Base-by-base conservation (phyloP, 2,888 invertebrate species). In the Metacarcinus magister region DNA sequence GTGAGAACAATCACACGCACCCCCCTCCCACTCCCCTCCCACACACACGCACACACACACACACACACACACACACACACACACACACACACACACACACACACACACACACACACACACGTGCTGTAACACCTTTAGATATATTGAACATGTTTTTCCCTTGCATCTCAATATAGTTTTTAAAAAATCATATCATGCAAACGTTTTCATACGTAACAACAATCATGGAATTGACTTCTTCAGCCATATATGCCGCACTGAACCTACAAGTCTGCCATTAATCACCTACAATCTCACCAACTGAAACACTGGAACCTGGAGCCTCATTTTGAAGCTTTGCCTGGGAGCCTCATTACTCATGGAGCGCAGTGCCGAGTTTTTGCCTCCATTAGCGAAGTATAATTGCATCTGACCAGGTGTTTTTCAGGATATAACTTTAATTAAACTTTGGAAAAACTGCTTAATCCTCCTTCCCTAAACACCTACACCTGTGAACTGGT, bases 381-480 rank as follows among this genome's bases (percentile, higher is more conserved):
- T 82, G 32, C 82, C 32, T 7, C 32, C 28, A 82, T 82, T 82
- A 82, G 82, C 82, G 82, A 32, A 82, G 32, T 82, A 82, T 82
- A 82, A 82, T 82, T 82, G 82, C 82, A 82, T 82, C 32, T 28
- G 32, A 32, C 32, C 32, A 32, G 28, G 32, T 82, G 32, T 82
- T 82, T 82, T 82, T 82, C 82, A 32, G 82, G 32, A 82, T 82
- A 82, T 82, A 82, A 82, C 82, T 82, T 82, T 82, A 82, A 82
- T 82, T 82, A 82, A 82, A 32, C 82, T 82, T 82, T 10, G 82
- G 32, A 32, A 82, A 82, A 82, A 32, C 82, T 28, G 82, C 82
- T 82, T 32, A 28, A 28, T 32, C 82, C 82, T 32, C 28, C 82
- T 82, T 82, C 32, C 32, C 32, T 32, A 10, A 82, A 82, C 82